Evolutionary conservation across 2,888 invertebrate genomes (phyloP).

Genomic region (Plagodis pulveraria): DNA sequence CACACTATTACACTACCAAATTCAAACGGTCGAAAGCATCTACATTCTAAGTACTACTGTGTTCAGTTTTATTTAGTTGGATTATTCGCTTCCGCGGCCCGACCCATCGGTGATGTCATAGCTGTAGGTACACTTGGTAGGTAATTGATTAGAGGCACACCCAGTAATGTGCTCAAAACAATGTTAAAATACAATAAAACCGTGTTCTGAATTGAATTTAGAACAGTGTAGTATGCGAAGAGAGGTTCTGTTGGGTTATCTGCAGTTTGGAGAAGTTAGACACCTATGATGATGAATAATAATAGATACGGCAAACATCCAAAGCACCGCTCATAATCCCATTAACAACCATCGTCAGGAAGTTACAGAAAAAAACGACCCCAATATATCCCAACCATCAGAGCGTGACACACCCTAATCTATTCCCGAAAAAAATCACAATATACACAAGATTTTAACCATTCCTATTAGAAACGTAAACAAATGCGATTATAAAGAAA

Average conservation of each 20-base stretch:
- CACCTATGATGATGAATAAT: background rate
- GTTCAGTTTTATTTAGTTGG: constrained; percentile 49
- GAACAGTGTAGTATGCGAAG: background rate
- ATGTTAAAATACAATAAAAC: constrained; percentile 3
- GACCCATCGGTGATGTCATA: constrained; percentile 71
- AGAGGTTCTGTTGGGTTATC: background rate
- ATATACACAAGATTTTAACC: constrained; percentile 42
- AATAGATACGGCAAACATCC: constrained; percentile 6
- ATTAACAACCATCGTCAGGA: constrained; percentile 25
- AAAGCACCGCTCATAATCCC: constrained; percentile 12
- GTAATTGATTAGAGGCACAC: constrained; percentile 72
- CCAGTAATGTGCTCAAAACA: constrained; percentile 42
- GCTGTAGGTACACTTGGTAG: constrained; percentile 66
- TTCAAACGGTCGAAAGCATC: constrained; percentile 6
- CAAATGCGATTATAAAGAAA: constrained; percentile 52
- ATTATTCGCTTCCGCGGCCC: constrained; percentile 62
- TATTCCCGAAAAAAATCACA: constrained; percentile 42
- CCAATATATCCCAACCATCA: constrained; percentile 45
- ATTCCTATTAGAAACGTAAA: constrained; percentile 54
- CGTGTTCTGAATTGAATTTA: background rate
- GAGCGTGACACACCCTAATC: constrained; percentile 75
- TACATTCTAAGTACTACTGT: constrained; percentile 14
- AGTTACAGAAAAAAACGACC: constrained; percentile 63
- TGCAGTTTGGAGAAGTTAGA: too few relatives aligned
- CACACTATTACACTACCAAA: constrained; percentile 29